Conservation (phyloP, 2,113 vertebrate genomes). For the Neofelis nebulosa region DNA sequence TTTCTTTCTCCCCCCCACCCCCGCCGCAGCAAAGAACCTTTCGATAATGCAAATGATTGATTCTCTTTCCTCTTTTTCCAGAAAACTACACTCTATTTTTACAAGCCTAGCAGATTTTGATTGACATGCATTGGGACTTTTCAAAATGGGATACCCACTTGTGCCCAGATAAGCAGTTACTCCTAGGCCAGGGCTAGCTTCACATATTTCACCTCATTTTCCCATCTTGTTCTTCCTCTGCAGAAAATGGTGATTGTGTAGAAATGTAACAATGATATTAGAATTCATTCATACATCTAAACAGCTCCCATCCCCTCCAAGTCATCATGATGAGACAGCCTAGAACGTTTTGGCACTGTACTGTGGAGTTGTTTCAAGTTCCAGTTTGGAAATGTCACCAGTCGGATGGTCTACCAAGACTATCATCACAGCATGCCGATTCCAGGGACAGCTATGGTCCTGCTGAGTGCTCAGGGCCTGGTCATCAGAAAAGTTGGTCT, state of each 20-base stretch:
- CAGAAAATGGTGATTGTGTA: neutral
- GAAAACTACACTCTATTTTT: slow-evolving; percentile 15
- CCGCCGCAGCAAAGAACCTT: slow-evolving; percentile 8
- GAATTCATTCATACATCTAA: neutral
- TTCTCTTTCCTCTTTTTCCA: neutral
- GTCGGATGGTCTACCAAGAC: neutral
- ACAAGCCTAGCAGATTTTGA: neutral
- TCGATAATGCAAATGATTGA: slow-evolving; percentile 38
- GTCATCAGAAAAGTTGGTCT: neutral
- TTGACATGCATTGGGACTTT: neutral
- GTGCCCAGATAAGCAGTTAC: neutral
- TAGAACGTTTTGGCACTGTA: neutral
- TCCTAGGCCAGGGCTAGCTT: neutral
- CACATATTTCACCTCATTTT: neutral
- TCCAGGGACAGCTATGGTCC: neutral
- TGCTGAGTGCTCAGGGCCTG: neutral
- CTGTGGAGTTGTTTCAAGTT: neutral
- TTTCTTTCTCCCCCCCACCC: neutral
- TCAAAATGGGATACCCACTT: neutral
- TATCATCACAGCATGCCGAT: fast-evolving
- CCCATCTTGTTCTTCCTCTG: neutral
- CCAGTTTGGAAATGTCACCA: neutral
- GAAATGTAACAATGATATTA: neutral
- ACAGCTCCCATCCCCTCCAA: neutral
- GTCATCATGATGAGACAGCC: neutral